phyloP scores from a whole-genome alignment of 1,140 invertebrate species.

The Drosophila sturtevanti region DNA sequence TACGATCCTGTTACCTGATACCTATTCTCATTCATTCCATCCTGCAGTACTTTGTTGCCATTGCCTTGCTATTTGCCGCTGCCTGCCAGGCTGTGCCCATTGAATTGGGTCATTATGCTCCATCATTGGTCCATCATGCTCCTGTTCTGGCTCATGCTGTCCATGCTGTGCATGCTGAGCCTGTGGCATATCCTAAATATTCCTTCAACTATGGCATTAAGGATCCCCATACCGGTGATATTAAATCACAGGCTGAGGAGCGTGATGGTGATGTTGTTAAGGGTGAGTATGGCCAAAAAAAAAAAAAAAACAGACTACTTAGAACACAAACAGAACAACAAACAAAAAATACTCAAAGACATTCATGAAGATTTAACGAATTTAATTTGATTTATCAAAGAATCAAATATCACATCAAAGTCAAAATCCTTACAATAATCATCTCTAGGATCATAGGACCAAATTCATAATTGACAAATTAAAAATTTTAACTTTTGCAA shows the following conservation, averaged over 20 bases:
- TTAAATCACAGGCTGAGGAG: conserved; percentile 87
- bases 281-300: conserved; percentile 58
- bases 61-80: conserved; percentile 73
- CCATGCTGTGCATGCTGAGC: conserved; percentile 79
- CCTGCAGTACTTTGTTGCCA: conserved; percentile 77
- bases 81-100: conserved; percentile 75
- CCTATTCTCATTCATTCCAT: conserved; percentile 38
- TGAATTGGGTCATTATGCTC: conserved; percentile 78
- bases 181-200: conserved; percentile 84
- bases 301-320: background rate
- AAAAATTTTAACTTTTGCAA: too few relatives aligned
- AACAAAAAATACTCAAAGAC: too few relatives aligned
- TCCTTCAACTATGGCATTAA: conserved; percentile 85
- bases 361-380: too few relatives aligned
- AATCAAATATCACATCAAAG: too few relatives aligned
- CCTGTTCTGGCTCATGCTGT: conserved; percentile 69
- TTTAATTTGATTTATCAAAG: too few relatives aligned
- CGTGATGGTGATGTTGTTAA: conserved; percentile 85
- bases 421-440: too few relatives aligned
- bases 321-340: background rate
- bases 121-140: conserved; percentile 71
- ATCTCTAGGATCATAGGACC: too few relatives aligned
- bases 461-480: too few relatives aligned
- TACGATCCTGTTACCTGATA: conserved; percentile 33
- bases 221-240: conserved; percentile 85